Base-by-base conservation (phyloP, 2,888 invertebrate species). In the Heliconius hortense region DNA sequence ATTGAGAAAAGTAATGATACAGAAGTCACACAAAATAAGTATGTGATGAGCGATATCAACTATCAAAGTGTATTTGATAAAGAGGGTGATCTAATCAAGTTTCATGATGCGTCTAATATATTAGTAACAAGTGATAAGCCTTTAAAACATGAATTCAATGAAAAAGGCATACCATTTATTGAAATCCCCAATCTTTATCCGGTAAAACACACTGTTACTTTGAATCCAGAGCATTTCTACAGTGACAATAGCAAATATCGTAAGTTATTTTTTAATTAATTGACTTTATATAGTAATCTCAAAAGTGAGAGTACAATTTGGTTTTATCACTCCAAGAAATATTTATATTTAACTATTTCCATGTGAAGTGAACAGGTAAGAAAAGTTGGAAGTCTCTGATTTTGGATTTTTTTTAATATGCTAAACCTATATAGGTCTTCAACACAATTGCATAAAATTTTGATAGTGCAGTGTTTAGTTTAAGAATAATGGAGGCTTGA, bases 151-250 rank as follows among this genome's bases (percentile, higher is more conserved):
- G 90, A 91, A 18, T 84, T 87, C 43, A 83, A 86, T 79, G 88
- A 93, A 13, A 93, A 94, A 73, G 91, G 94, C 77, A 94, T 95
- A 15, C 88, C 94, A 28, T 90, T 92, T 77, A 85, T 94, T 56
- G 87, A 94, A 72, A 88, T 98, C 63, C 97, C 97, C 11, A 94
- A 96, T 85, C 90, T 98, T 78, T 94, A 95, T 87, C 98, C 98
- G 3, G 89, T 98, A 24, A 95, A 96, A 83, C 95, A 95, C 75
- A 96, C 96, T 1, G 94, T 97, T 73, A 96, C 97, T 68, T 86
- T 97, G 77, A 90, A 94, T 21, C 87, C 94, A 75, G 90, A 94
- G 72, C 95, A 97, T 86, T 95, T 97, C 84, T 97, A 97, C 84
- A 89, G 94, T 75, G 86, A 93, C 24, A 87, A 90, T 67, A 95